Evolutionary conservation across 2,113 vertebrate genomes (phyloP), one percentile per base, ranked within the genome.

Genomic region (Chlorodrepanis virens): DNA sequence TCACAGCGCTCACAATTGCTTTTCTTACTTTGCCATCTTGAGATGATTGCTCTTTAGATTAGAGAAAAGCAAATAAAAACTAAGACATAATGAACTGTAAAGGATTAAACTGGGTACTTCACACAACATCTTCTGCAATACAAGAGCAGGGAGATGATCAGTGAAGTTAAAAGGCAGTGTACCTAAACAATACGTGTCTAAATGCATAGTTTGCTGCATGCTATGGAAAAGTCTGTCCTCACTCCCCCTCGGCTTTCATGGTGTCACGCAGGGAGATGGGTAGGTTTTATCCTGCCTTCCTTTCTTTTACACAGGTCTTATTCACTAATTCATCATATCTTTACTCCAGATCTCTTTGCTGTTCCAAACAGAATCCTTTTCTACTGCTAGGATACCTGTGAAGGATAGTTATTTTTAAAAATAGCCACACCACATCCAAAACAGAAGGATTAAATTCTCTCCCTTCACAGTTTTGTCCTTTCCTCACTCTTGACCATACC

Each of bases 51-150:
- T 75, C 88, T 93, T 80, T 47, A 86, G 65, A 78, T 79, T 83
- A 89, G 54, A 85, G 70, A 72, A 93, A 65, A 35, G 71, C 79
- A 94, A 96, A 92, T 84, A 93, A 70, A 84, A 64, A 42, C 56
- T 49, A 83, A 50, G 28, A 76, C 82, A 82, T 93, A 72, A 91
- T 65, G 57, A 87, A 86, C 76, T 65, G n/a, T 53, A 86, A 92
- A 86, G 76, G 45, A 86, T 77, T 93, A 67, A 92, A 90, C 83
- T 47, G 27, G 60, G 47, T 70, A 77, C 54, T 94, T 92, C 59
- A 85, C 52, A 77, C 56, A 83, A 64, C 33, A n/a, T 12, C 72
- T 67, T 13, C 80, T 67, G 56, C 47, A 83, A 54, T 27, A 81
- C 25, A 83, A 68, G 81, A 77, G 57, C 31, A 60, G 25, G 39